Evolutionary conservation across 2,797 vertebrate genomes (phyloP).

Genomic region (Chrysolophus pictus): DNA sequence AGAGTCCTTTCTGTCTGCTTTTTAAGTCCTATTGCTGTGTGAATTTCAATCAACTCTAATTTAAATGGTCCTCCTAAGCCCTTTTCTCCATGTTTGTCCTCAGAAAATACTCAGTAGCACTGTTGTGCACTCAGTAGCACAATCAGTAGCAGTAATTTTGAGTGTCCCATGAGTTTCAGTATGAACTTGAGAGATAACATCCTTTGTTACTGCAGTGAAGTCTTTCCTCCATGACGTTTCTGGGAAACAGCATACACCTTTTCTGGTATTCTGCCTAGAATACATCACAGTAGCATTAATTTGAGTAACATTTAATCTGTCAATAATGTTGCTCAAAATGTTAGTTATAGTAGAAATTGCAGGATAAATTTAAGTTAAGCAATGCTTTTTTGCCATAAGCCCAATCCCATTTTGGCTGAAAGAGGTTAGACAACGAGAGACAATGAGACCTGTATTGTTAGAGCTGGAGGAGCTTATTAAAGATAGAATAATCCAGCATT

Average conservation of each 20-base stretch:
- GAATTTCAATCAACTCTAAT: background rate
- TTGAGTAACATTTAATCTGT: background rate
- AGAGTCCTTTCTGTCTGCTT: background rate
- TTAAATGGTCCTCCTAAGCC: background rate
- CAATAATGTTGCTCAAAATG: background rate
- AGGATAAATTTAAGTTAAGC: background rate
- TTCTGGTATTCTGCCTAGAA: background rate
- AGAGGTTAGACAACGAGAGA: background rate
- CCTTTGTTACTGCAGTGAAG: background rate
- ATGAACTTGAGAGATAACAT: background rate
- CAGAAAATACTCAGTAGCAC: background rate
- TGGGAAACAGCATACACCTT: background rate
- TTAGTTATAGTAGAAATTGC: background rate
- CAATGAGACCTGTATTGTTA: background rate
- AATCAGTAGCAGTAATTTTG: background rate
- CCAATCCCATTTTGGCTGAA: background rate
- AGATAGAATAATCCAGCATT: background rate
- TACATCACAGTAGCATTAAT: background rate
- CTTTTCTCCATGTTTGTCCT: background rate
- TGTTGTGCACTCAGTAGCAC: background rate
- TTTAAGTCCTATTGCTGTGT: background rate
- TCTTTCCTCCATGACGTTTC: background rate
- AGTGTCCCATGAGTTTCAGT: background rate
- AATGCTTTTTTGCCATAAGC: background rate
- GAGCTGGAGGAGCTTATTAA: background rate